Percentiles rank a stretch among this genome's conserved stretches.
Conservation (phyloP, 2,888 invertebrate genomes). For the Creontiades dilutus region DNA sequence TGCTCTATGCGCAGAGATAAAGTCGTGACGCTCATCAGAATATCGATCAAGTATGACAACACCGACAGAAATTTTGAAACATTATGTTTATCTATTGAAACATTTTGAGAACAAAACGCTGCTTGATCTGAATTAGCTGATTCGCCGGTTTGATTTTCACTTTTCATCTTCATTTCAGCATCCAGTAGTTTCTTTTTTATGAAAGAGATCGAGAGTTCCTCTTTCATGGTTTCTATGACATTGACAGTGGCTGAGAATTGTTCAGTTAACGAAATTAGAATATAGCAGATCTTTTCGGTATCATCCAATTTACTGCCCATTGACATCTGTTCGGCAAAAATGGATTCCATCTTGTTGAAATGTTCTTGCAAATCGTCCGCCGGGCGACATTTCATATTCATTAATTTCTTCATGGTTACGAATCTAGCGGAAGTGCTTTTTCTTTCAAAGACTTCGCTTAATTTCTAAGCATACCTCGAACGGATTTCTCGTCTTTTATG, state of each 20-base stretch:
- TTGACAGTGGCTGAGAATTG: not conserved
- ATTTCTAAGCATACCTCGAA: too few species aligned
- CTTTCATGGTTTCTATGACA: slow-evolving; percentile 36
- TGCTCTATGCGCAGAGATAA: too few species aligned
- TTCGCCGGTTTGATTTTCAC: not conserved
- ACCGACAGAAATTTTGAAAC: too few species aligned
- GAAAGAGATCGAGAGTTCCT: not conserved
- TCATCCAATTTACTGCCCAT: slow-evolving; percentile 32
- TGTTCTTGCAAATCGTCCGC: slow-evolving; percentile 11
- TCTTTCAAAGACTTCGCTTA: too few species aligned
- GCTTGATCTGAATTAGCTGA: too few species aligned
- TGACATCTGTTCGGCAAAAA: slow-evolving; percentile 15
- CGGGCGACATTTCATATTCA: slow-evolving; percentile 18
- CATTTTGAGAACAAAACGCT: too few species aligned
- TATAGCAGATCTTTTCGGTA: slow-evolving; percentile 1
- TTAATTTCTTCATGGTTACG: too few species aligned
- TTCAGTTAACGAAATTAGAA: slow-evolving; percentile 18
- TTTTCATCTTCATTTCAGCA: slow-evolving; percentile 25
- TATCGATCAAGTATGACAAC: too few species aligned
- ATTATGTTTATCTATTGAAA: too few species aligned
- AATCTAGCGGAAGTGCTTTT: slow-evolving; percentile 51
- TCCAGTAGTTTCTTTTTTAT: slow-evolving; percentile 24
- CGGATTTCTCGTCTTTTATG: too few species aligned
- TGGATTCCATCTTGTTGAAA: slow-evolving; percentile 2
- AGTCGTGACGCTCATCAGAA: too few species aligned